These are phyloP conservation scores for Thera obeliscata DNA, from an alignment of 2,888 invertebrate species.

Conservation along the genomic window DNA sequence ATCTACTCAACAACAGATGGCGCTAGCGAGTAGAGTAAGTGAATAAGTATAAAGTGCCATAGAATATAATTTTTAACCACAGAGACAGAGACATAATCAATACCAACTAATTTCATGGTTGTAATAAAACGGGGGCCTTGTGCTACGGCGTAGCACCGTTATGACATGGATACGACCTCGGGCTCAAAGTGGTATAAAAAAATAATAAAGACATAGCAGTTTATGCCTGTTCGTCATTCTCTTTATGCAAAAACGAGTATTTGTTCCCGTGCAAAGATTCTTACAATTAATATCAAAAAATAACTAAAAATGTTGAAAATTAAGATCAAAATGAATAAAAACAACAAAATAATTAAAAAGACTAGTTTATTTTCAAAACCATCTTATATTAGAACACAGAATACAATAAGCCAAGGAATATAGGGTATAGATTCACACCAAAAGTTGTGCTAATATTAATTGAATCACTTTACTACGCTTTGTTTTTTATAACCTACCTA, in stretches of 20 bases:
- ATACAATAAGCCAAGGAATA: constrained; percentile 46
- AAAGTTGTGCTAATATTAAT: constrained; percentile 46
- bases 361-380: constrained; percentile 60
- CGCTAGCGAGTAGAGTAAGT: not conserved
- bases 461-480: constrained; percentile 8
- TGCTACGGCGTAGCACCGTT: constrained; percentile 29
- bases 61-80: no score
- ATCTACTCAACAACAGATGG: constrained; percentile 21
- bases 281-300: no score
- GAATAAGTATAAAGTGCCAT: not conserved
- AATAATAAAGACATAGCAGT: no score
- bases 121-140: not conserved
- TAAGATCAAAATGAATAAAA: constrained; percentile 16
- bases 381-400: constrained; percentile 46
- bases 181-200: not conserved
- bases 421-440: constrained; percentile 44
- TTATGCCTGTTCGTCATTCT: no score
- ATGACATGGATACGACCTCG: not conserved
- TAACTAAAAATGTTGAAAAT: no score
- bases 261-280: no score
- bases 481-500: constrained; percentile 3
- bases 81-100: no score
- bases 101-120: no score
- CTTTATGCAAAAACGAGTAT: no score
- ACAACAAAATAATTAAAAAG: constrained; percentile 42